These are phyloP conservation scores for Nyctibius bracteatus DNA, from an alignment of 2,113 vertebrate genomes.

Conservation along the genomic window DNA sequence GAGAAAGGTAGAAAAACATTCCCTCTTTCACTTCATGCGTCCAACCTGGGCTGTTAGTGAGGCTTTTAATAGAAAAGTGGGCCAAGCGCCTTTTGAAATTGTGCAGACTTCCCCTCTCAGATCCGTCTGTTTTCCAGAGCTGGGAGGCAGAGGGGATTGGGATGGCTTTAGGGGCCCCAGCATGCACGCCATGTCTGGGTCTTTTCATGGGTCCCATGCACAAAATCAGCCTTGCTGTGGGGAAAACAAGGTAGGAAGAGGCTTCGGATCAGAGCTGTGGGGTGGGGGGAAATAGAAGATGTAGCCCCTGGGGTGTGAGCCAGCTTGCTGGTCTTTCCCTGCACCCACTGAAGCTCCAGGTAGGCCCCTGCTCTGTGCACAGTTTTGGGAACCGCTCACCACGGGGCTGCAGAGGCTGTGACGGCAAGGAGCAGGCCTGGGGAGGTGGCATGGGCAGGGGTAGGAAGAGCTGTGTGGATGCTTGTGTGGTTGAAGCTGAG, in stretches of 20 bases:
- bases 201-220: neutral
- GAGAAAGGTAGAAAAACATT: neutral
- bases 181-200: accelerated
- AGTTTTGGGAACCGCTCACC: neutral
- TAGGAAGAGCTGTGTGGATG: neutral
- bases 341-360: neutral
- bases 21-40: accelerated
- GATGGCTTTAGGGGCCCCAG: neutral
- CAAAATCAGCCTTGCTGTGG: neutral
- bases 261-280: neutral
- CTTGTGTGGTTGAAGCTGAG: neutral
- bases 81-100: neutral
- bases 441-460: neutral
- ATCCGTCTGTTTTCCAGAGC: neutral
- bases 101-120: neutral
- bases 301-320: neutral
- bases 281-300: no score
- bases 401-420: neutral
- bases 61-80: neutral
- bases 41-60: neutral
- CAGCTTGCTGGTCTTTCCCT: neutral
- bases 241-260: neutral
- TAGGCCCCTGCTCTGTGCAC: neutral
- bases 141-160: neutral
- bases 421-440: neutral